Evolutionary conservation across 2,113 vertebrate genomes (phyloP), one percentile per base, ranked within the genome.

Genomic region (Nibea coibor): DNA sequence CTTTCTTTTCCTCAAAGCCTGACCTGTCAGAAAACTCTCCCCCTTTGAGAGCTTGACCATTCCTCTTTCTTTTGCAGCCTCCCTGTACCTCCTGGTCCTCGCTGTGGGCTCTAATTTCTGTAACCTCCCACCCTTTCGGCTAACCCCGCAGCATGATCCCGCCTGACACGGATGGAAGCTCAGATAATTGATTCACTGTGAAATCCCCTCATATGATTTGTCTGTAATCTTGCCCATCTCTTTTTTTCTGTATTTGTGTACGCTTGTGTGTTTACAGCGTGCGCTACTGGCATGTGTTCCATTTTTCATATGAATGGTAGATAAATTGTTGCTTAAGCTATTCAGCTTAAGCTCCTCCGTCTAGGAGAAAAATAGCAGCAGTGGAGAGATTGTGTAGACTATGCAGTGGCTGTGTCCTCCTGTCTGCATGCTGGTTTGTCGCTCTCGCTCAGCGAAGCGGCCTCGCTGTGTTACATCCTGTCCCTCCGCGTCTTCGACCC

Each of bases 151-250:
- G 53, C 82, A 61, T 61, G 59, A 78, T 80, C 56, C 69, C 22
- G 68, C 76, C 69, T 59, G 72, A 81, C 86, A 75, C 16, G 73
- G 77, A 67, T 72, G 62, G 57, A 79, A 51, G 81, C 80, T 16
- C 80, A 35, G 77, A 84, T 88, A 87, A 89, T 85, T 89, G 88
- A 91, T 86, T 92, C 67, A 26, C 67, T 57, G 68, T 53, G 67
- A 87, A 89, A 90, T 86, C 90, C 63, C 78, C 66, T 59, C 10
- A 72, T 79, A 72, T 75, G 56, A 67, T 74, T 88, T 68, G 54
- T 71, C 58, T 71, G 73, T 80, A 80, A 84, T 84, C 74, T 78
- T 56, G 45, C 72, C 35, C 8, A 45, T 74, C 53, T 77, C n/a
- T 45, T 16, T 56, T 75, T 72, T 54, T 12, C 45, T 39, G 58